Evolutionary conservation across 1,140 invertebrate genomes (phyloP), one percentile per base, ranked within the genome.

Genomic region (Drosophila oshimai): DNA sequence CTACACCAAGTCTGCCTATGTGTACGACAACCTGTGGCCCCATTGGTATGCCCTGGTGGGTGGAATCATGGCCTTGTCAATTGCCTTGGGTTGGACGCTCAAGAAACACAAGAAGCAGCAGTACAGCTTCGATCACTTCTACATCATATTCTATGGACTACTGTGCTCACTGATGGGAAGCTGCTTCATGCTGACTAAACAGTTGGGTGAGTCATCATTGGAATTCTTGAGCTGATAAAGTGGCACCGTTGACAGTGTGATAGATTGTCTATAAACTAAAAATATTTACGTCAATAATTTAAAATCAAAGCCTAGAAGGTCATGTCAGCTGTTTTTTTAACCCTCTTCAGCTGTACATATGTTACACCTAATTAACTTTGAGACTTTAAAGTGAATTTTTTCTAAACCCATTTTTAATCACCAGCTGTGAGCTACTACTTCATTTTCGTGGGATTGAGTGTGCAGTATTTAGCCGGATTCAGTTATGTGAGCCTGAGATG

Each of bases 341-440:
- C n/a, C n/a, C n/a, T n/a, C n/a, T n/a, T n/a, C n/a, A n/a, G n/a
- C n/a, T n/a, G n/a, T n/a, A n/a, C n/a, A n/a, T n/a, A n/a, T n/a
- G n/a, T n/a, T n/a, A n/a, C n/a, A n/a, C n/a, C n/a, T n/a, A n/a
- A n/a, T n/a, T n/a, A n/a, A n/a, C n/a, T n/a, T n/a, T n/a, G n/a
- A n/a, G n/a, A n/a, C n/a, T n/a, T n/a, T n/a, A n/a, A n/a, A n/a
- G n/a, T n/a, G n/a, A n/a, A n/a, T n/a, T n/a, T n/a, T n/a, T n/a
- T n/a, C n/a, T n/a, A 29, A 29, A 29, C 6, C 51, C 6, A 26
- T 18, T 47, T 47, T 20, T 6, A 18, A 17, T 37, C 17, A 0
- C 3, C 29, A 90, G 89, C 67, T 10, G 70, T 90, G 31, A 89
- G 73, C 51, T 89, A 83, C 46, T 90, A 90, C 65, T 90, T 90